A percentile compares a stretch with the other conserved stretches of the same genome.
These are phyloP conservation scores for Sinodicranocentrus sp. DNA, from an alignment of 2,888 invertebrate genomes.

Conservation along the genomic window DNA sequence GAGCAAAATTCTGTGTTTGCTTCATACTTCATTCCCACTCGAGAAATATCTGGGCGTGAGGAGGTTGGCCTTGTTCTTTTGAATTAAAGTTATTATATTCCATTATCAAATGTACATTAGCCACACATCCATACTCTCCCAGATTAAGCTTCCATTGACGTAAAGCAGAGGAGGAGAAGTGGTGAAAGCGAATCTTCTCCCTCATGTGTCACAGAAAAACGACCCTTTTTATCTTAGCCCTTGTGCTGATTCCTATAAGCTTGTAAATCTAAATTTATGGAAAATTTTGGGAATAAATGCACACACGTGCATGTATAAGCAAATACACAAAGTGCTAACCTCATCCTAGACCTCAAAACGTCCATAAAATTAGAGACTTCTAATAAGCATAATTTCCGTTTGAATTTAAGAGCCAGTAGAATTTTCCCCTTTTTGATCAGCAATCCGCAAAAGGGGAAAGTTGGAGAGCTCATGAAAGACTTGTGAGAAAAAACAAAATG, in stretches of 20 bases:
- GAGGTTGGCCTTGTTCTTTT: no score
- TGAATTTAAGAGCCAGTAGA: constrained; percentile 28
- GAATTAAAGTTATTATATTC: neutral
- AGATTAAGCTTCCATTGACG: constrained; percentile 3
- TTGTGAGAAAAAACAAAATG: neutral
- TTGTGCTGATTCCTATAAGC: no score
- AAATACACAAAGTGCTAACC: constrained; percentile 16
- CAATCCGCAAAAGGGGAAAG: constrained; percentile 22
- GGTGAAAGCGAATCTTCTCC: neutral
- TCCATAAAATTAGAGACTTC: constrained; percentile 33
- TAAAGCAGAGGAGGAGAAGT: neutral
- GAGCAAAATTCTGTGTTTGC: no score
- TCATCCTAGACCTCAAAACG: constrained; percentile 44
- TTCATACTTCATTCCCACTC: no score
- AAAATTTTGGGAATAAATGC: no score
- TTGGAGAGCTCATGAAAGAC: neutral
- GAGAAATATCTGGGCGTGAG: no score
- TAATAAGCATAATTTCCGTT: constrained; percentile 61
- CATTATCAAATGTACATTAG: neutral
- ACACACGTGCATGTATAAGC: neutral
- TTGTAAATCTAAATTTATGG: no score
- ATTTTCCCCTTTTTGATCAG: constrained; percentile 61
- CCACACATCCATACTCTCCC: neutral
- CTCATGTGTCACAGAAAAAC: no score
- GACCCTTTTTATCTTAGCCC: no score